Evolutionary conservation across 2,113 vertebrate species (phyloP).

Genomic region (Dromiciops gliroides): DNA sequence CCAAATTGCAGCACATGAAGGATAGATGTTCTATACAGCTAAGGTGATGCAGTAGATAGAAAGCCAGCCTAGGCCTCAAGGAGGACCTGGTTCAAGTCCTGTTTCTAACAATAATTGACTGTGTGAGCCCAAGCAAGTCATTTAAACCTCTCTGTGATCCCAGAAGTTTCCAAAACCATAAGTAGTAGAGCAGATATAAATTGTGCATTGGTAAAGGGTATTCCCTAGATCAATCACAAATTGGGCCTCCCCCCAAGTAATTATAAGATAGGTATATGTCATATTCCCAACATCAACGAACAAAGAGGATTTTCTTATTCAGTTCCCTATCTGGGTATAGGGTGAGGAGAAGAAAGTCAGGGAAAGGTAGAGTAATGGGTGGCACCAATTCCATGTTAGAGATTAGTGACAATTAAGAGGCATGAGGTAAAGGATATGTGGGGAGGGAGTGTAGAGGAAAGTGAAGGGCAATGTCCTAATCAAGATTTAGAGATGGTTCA

Average conservation of each 20-base stretch:
- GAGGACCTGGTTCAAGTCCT: not conserved
- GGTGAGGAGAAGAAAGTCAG: not conserved
- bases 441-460: not conserved
- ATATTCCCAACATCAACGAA: not conserved
- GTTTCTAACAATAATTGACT: not conserved
- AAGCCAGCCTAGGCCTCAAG: not conserved
- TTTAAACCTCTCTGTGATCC: not conserved
- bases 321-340: not conserved
- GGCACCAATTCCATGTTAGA: not conserved
- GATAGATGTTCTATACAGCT: fast-evolving
- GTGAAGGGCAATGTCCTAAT: not conserved
- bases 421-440: not conserved
- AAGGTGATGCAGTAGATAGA: not conserved
- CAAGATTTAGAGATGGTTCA: not conserved
- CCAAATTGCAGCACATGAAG: not conserved
- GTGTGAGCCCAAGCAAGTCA: not conserved
- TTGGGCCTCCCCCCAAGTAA: not conserved
- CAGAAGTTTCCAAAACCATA: not conserved
- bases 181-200: not conserved
- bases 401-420: not conserved
- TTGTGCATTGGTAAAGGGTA: not conserved
- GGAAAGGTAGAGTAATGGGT: not conserved
- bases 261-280: not conserved
- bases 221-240: not conserved
- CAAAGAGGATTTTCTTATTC: not conserved